Percentiles rank a stretch among this genome's conserved stretches.
phyloP scores from a whole-genome alignment of 2,888 invertebrate genomes.

The Xanthia togata region DNA sequence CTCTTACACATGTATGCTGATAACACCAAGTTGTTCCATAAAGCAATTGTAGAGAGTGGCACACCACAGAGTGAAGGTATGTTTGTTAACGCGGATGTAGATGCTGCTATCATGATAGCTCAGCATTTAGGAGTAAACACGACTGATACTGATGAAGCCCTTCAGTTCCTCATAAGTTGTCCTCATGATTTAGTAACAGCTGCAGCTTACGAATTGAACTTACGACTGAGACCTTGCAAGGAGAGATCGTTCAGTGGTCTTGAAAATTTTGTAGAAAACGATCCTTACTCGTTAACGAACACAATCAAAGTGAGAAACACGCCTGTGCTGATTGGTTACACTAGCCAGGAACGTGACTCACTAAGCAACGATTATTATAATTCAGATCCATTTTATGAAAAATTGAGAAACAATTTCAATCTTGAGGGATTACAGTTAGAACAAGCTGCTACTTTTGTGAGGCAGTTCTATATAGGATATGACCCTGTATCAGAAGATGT shows the following conservation, averaged over 20 bases:
- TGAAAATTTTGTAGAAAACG: slow-evolving; percentile 81
- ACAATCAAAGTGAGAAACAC: slow-evolving; percentile 79
- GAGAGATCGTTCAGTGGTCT: slow-evolving; percentile 85
- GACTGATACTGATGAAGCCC: slow-evolving; percentile 78
- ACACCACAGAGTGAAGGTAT: slow-evolving; percentile 82
- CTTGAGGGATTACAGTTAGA: slow-evolving; percentile 75
- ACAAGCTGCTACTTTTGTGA: slow-evolving; percentile 74
- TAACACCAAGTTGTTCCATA: slow-evolving; percentile 83
- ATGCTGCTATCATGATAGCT: slow-evolving; percentile 81
- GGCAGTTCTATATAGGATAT: slow-evolving; percentile 86
- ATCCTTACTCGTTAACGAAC: slow-evolving; percentile 81
- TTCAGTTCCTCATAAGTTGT: slow-evolving; percentile 75
- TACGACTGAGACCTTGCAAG: slow-evolving; percentile 81
- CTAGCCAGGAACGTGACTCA: slow-evolving; percentile 75
- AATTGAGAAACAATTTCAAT: slow-evolving; percentile 79
- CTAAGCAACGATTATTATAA: slow-evolving; percentile 75
- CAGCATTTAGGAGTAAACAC: slow-evolving; percentile 80
- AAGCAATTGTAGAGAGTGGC: slow-evolving; percentile 84
- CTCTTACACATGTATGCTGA: slow-evolving; percentile 83
- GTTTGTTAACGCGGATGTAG: slow-evolving; percentile 79
- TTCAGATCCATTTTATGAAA: slow-evolving; percentile 79
- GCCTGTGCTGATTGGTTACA: slow-evolving; percentile 83
- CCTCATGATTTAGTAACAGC: slow-evolving; percentile 79
- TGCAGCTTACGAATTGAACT: slow-evolving; percentile 76
- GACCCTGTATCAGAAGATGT: slow-evolving; percentile 73